Conservation (phyloP, 2,797 vertebrate genomes). For the Alfaro cultratus region DNA sequence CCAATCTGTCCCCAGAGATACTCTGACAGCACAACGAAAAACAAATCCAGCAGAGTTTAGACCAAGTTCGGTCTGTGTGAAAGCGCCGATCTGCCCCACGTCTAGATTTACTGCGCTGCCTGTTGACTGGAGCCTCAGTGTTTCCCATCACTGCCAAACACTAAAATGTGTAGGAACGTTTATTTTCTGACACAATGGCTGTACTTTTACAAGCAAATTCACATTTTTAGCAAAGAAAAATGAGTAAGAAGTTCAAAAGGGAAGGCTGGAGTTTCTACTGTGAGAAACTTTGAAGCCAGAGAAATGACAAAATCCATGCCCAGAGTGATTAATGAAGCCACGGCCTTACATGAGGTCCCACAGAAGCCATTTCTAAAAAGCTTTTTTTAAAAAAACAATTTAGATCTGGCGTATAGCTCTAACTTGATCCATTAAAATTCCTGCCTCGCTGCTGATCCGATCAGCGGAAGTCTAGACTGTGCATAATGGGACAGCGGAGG, state of each 20-base stretch:
- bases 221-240: constrained; percentile 15
- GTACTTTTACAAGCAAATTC: constrained; percentile 51
- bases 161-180: constrained; percentile 24
- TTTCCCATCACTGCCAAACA: constrained; percentile 22
- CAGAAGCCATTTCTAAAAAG: constrained; percentile 59
- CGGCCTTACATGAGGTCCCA: constrained; percentile 52
- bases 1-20: neutral
- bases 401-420: constrained; percentile 36
- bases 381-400: constrained; percentile 49
- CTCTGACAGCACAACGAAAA: constrained; percentile 1
- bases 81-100: constrained; percentile 3
- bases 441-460: constrained; percentile 63
- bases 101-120: constrained; percentile 22
- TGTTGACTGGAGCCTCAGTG: constrained; percentile 6
- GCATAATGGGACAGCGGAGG: constrained; percentile 58
- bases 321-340: constrained; percentile 63
- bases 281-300: constrained; percentile 57
- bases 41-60: constrained; percentile 10
- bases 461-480: constrained; percentile 67
- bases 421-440: constrained; percentile 70
- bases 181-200: constrained; percentile 20
- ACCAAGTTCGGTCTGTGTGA: constrained; percentile 1
- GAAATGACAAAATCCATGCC: constrained; percentile 37
- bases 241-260: constrained; percentile 38
- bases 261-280: constrained; percentile 23